phyloP scores from a whole-genome alignment of 2,888 invertebrate species.

The Athetis lepigone region DNA sequence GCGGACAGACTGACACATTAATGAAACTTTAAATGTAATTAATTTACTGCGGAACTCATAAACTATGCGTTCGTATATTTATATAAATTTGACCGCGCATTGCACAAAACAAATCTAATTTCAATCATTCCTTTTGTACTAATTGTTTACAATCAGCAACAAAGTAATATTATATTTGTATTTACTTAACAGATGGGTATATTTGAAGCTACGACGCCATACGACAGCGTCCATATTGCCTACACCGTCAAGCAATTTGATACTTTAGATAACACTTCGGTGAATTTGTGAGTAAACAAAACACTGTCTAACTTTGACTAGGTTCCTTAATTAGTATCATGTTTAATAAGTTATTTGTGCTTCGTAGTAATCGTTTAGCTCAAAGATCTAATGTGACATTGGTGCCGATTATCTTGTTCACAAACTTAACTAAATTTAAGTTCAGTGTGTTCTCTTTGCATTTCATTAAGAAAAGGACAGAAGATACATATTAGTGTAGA shows the following conservation, averaged over 20 bases:
- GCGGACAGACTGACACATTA: too few species aligned
- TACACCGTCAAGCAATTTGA: slow-evolving; percentile 83
- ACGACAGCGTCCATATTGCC: slow-evolving; percentile 75
- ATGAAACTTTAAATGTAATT: too few species aligned
- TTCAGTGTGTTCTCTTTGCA: too few species aligned
- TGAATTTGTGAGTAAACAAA: slow-evolving; percentile 72
- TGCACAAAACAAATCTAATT: not conserved
- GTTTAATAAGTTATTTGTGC: not conserved
- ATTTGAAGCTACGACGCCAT: slow-evolving; percentile 74
- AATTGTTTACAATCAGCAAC: not conserved
- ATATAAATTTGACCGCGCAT: not conserved
- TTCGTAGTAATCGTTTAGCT: too few species aligned
- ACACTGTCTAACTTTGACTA: slow-evolving; percentile 6
- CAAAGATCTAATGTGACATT: too few species aligned
- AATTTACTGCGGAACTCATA: too few species aligned
- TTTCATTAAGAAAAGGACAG: too few species aligned
- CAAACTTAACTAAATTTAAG: too few species aligned
- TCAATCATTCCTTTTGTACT: not conserved
- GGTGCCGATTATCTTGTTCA: too few species aligned
- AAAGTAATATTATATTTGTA: not conserved
- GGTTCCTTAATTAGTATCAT: not conserved
- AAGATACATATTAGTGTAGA: too few species aligned
- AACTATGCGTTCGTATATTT: not conserved
- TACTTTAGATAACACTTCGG: slow-evolving; percentile 62
- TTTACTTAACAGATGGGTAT: slow-evolving; percentile 84